Conservation (phyloP, 2,113 vertebrate genomes). For the Phalacrocorax aristotelis region DNA sequence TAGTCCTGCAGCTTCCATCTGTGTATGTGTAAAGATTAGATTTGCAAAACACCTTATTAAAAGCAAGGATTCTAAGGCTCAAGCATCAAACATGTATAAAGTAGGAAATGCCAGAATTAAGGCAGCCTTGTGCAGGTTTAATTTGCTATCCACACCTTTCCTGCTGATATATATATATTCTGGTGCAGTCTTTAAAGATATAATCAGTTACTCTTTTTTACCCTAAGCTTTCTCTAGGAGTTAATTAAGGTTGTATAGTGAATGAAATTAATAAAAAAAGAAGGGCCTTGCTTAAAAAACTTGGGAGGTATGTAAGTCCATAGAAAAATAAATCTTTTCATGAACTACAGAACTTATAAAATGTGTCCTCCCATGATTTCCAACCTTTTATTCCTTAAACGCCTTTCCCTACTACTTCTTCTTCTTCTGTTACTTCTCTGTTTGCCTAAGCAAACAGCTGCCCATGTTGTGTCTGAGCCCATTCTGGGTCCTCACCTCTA, state of each 20-base stretch:
- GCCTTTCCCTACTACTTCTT: neutral
- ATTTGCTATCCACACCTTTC: neutral
- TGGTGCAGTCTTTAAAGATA: neutral
- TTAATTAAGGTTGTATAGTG: neutral
- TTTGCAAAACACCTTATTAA: neutral
- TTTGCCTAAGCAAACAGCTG: neutral
- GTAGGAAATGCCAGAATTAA: neutral
- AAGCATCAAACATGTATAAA: neutral
- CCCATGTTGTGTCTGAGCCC: neutral
- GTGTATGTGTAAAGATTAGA: neutral
- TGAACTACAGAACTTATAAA: neutral
- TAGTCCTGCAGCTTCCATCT: neutral
- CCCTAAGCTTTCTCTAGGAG: neutral
- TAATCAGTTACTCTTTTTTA: neutral
- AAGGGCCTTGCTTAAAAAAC: neutral
- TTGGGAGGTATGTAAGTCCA: neutral
- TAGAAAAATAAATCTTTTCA: neutral
- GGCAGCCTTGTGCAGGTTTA: neutral
- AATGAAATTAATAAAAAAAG: neutral
- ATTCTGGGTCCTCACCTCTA: neutral
- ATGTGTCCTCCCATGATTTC: neutral
- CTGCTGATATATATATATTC: neutral
- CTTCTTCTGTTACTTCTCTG: neutral
- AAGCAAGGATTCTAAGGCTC: neutral
- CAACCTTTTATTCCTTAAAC: neutral